Conservation (phyloP, 2,113 vertebrate genomes). For the Elaphurus davidianus region DNA sequence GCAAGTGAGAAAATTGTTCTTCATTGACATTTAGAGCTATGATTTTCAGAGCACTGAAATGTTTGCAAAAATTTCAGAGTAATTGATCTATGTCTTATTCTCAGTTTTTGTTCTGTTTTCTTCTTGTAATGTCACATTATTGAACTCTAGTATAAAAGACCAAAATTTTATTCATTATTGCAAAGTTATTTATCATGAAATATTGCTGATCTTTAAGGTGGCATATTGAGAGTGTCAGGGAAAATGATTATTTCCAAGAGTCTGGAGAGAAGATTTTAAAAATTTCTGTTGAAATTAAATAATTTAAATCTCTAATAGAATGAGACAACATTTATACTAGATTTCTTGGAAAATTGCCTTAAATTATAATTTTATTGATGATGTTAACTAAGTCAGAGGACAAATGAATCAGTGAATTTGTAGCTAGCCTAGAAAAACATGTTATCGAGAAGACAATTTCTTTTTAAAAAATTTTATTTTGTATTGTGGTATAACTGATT, state of each 20-base stretch:
- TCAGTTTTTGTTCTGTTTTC: background rate
- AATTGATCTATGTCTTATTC: background rate
- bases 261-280: background rate
- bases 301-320: background rate
- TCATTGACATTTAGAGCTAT: background rate
- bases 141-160: background rate
- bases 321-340: background rate
- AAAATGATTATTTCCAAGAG: background rate
- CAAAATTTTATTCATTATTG: background rate
- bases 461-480: background rate
- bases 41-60: background rate
- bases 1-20: background rate
- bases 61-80: background rate
- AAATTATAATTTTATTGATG: background rate
- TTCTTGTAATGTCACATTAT: background rate
- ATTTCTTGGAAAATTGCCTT: background rate
- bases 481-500: background rate
- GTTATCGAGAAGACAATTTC: background rate
- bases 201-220: background rate
- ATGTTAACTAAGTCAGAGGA: background rate
- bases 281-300: background rate
- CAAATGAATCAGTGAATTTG: background rate
- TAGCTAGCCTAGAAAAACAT: background rate
- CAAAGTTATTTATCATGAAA: background rate
- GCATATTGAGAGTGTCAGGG: background rate